Base-by-base conservation (phyloP, 2,888 invertebrate species). In the Sepiola atlantica region DNA sequence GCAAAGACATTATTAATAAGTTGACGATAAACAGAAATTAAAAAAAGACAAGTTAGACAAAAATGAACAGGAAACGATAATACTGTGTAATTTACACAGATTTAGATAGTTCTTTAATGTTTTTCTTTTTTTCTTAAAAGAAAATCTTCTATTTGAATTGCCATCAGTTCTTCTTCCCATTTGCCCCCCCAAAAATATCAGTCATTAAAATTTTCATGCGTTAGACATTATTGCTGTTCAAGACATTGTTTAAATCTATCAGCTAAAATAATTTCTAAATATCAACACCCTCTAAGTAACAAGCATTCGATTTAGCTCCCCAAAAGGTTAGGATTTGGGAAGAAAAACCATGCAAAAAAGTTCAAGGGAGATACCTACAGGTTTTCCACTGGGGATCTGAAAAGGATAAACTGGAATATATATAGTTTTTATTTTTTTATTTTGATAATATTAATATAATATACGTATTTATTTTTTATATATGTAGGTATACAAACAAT, bases 321-420 rank as follows among this genome's bases (percentile, higher is more conserved):
- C 77, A 77, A 77, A 77, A n/a, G 28, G 32, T 77, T n/a, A 77
- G 77, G 16, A 77, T 77, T 77, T 77, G 77, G 32, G 77, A 77
- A 77, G 77, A 77, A 77, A 77, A 77, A 77, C 77, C 77, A 77
- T 77, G 77, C 77, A 77, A 77, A 77, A 77, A 77, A 77, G 77
- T n/a, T 77, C 32, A 77, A 77, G n/a, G 77, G 77, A 77, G 77
- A 77, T 77, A 77, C 77, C 77, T 77, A 77, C 77, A 77, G 77
- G n/a, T 32, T 77, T 77, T 77, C 77, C 77, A 77, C 77, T 4
- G 32, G 77, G 77, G 77, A 77, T 77, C 77, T 77, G 77, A 77
- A 77, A 77, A 77, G n/a, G 77, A 77, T 77, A 77, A 77, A 77
- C 77, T 77, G 77, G 77, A 77, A 32, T 28, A 45, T 45, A 32